These are phyloP conservation scores for Crossoptilon crossoptilon DNA, from an alignment of 2,797 vertebrate species.

Conservation along the genomic window DNA sequence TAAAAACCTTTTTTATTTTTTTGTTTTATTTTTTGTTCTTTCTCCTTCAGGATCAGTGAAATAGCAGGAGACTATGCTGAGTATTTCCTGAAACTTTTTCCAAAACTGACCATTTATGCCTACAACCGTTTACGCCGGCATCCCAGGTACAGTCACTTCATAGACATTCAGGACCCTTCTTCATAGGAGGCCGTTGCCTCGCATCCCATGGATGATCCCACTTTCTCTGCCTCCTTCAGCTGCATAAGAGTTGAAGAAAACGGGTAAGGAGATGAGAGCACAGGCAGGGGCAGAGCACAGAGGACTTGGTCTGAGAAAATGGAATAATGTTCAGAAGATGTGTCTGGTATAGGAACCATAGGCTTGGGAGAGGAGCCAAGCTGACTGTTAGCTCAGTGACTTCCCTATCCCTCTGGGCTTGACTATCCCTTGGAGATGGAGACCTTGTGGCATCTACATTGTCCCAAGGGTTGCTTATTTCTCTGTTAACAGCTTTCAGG, in stretches of 20 bases:
- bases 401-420: not conserved
- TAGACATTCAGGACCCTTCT: not conserved
- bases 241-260: not conserved
- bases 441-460: not conserved
- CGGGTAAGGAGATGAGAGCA: not conserved
- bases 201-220: not conserved
- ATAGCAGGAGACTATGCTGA: conserved; percentile 52
- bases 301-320: not conserved
- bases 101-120: conserved; percentile 70
- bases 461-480: not conserved
- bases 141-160: conserved; percentile 20
- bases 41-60: conserved; percentile 70
- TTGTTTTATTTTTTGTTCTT: not conserved
- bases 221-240: not conserved
- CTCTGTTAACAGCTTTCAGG: not conserved
- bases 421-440: not conserved
- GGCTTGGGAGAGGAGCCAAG: not conserved
- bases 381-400: not conserved
- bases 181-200: not conserved
- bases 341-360: not conserved
- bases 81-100: conserved; percentile 76
- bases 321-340: not conserved
- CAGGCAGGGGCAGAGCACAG: not conserved
- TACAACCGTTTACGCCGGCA: conserved; percentile 60
- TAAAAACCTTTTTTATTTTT: not conserved